These are phyloP conservation scores for Stratiolaelaps scimitus DNA, from an alignment of 1,140 invertebrate genomes.

Conservation along the genomic window DNA sequence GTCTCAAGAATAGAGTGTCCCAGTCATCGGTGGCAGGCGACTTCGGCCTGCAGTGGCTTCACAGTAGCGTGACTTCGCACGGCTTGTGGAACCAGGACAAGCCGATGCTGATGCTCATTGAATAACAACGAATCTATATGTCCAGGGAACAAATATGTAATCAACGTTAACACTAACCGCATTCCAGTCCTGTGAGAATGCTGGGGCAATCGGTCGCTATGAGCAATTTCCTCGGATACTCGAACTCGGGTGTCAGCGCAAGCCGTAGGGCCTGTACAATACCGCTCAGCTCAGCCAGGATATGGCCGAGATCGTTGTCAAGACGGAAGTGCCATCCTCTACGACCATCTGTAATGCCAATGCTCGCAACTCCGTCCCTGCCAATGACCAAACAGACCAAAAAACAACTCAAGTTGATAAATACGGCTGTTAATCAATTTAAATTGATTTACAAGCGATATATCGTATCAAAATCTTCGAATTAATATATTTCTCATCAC, in stretches of 20 bases:
- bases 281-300: not conserved
- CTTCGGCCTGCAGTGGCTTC: too few species aligned
- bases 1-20: too few species aligned
- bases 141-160: too few species aligned
- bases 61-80: not conserved
- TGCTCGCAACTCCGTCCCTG: not conserved
- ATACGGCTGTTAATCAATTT: too few species aligned
- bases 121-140: too few species aligned
- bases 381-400: too few species aligned
- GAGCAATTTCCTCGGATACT: slow-evolving; percentile 8
- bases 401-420: too few species aligned
- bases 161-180: not conserved
- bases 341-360: not conserved
- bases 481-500: too few species aligned
- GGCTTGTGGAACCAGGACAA: not conserved
- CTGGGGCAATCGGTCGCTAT: not conserved
- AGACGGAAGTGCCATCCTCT: not conserved
- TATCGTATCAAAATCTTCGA: too few species aligned
- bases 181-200: not conserved
- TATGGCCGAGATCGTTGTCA: not conserved
- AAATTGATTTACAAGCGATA: too few species aligned
- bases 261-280: slow-evolving; percentile 4
- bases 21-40: too few species aligned
- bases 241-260: not conserved
- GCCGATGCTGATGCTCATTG: not conserved